Base-by-base conservation (phyloP, 2,888 invertebrate genomes). In the Drosophila picticornis region DNA sequence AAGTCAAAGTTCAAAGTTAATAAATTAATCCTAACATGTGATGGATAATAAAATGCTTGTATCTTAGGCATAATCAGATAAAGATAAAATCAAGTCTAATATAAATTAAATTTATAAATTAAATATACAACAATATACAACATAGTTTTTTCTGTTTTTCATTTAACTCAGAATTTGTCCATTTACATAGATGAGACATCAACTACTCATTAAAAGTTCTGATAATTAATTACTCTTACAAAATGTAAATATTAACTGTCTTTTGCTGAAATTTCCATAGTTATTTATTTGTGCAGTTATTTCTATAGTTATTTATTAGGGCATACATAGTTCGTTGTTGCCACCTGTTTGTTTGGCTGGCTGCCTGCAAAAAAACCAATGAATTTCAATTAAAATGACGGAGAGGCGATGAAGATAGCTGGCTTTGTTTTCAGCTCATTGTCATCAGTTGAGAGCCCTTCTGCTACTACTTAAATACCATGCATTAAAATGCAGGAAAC, bases 341-440 rank as follows among this genome's bases (percentile, higher is more conserved):
- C 19, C 50, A 48, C 56, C 62, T 70, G 58, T 63, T 50, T 65
- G 48, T 57, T 56, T 57, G 63, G 72, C 32, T 61, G 69, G 70
- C 36, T 61, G 72, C 25, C 46, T 16, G 46, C 0, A 46, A 70
- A 61, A 81, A 81, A 78, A 77, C 61, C 74, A 50, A 73, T 83
- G 75, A 83, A 81, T 83, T 83, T 77, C 83, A 83, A 83, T 83
- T 83, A 83, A 83, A 83, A 73, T 67, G 62, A 58, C 46, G 52
- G 61, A 64, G 62, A 77, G 73, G 57, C 34, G 60, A 38, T 48
- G 32, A 55, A 73, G 57, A 73, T 52, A 74, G 61, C 55, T 57
- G 63, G 60, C 51, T 59, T 77, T 75, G 79, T 72, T 72, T 40
- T 1, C 46, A 72, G 60, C 66, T 72, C 55, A 75, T 77, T 78